A percentile compares a stretch with the other conserved stretches of the same genome.
These are phyloP conservation scores for Quadroppia sp. DNA, from an alignment of 2,888 invertebrate species.

Conservation along the genomic window DNA sequence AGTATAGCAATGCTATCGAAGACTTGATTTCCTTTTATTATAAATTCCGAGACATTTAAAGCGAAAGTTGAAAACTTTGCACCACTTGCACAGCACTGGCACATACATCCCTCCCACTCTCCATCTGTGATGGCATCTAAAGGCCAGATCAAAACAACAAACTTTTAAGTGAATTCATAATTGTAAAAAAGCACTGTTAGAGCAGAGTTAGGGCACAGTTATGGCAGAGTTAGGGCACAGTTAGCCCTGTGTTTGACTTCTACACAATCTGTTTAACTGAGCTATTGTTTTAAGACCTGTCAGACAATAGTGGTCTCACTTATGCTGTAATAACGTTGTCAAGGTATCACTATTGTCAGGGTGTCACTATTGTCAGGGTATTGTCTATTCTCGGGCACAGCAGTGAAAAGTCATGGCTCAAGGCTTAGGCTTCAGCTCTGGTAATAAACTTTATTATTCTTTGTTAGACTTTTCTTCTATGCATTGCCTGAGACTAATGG, in stretches of 20 bases:
- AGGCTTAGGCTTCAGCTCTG: background rate
- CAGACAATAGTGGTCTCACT: constrained; percentile 2
- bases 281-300: constrained; percentile 1
- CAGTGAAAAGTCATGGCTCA: background rate
- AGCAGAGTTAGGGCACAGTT: too few relatives aligned
- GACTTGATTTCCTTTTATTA: constrained; percentile 1
- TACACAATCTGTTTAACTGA: background rate
- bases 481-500: background rate
- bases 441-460: constrained; percentile 10
- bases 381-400: background rate
- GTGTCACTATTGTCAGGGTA: too few relatives aligned
- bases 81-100: background rate
- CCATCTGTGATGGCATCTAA: too few relatives aligned
- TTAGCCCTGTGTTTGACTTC: background rate
- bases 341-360: too few relatives aligned
- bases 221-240: too few relatives aligned
- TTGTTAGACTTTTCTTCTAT: background rate
- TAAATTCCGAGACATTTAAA: background rate
- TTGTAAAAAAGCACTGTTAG: background rate
- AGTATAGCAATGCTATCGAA: background rate
- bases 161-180: background rate
- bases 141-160: background rate
- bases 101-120: background rate
- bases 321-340: background rate
- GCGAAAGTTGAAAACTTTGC: background rate